phyloP scores from a whole-genome alignment of 2,797 vertebrate species.

The Eurystomus glaucurus region DNA sequence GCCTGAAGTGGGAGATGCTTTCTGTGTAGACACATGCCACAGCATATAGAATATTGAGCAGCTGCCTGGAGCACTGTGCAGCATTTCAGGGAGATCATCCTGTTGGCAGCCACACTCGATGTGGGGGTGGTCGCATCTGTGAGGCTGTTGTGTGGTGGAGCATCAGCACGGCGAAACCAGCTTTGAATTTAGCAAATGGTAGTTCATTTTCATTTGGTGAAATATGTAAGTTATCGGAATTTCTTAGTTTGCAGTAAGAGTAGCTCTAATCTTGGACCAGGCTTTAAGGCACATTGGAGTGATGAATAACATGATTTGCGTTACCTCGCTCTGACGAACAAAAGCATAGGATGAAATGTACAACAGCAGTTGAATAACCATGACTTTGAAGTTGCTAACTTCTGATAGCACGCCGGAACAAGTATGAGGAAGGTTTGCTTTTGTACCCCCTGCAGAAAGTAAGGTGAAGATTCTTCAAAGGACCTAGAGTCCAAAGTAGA shows the following conservation, averaged over 20 bases:
- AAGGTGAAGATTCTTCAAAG: not conserved
- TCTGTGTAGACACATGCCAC: not conserved
- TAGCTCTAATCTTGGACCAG: not conserved
- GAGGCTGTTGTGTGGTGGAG: not conserved
- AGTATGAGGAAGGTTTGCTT: not conserved
- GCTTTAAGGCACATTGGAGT: not conserved
- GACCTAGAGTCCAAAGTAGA: not conserved
- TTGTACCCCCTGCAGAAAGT: not conserved
- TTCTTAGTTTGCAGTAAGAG: not conserved
- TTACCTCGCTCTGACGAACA: not conserved
- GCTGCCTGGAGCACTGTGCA: not conserved
- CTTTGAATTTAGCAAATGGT: not conserved
- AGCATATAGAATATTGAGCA: not conserved
- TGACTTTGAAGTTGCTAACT: not conserved
- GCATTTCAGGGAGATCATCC: rapidly evolving
- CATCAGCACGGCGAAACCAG: not conserved
- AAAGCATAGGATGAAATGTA: not conserved
- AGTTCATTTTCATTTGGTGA: not conserved
- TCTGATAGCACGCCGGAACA: not conserved
- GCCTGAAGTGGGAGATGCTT: not conserved
- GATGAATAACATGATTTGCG: rapidly evolving
- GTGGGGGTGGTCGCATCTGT: not conserved
- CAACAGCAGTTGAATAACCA: not conserved
- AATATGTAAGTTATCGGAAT: rapidly evolving
- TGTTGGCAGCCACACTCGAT: rapidly evolving